phyloP scores from a whole-genome alignment of 1,140 invertebrate genomes.

The Zelostemma sp. region DNA sequence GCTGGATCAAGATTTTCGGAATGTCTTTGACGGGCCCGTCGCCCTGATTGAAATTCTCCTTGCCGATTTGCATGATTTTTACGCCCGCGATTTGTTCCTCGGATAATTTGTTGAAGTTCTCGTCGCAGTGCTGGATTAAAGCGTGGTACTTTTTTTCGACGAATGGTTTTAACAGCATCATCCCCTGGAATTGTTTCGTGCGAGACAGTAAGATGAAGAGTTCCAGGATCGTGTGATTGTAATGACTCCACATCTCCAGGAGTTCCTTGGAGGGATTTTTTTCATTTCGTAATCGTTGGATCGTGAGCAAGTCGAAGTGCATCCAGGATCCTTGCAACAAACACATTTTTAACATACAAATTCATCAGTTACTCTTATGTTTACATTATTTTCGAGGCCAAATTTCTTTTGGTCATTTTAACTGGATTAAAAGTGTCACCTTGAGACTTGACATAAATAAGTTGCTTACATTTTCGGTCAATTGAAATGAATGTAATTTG shows the following conservation, averaged over 20 bases:
- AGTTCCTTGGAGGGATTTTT: conserved; percentile 82
- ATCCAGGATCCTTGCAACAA: conserved; percentile 48
- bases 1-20: conserved; percentile 47
- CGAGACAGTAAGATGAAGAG: conserved; percentile 79
- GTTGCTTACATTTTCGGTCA: too few relatives aligned
- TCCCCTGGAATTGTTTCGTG: conserved; percentile 81
- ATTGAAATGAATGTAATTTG: too few relatives aligned
- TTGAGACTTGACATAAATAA: too few relatives aligned
- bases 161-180: conserved; percentile 76
- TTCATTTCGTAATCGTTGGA: conserved; percentile 71
- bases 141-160: conserved; percentile 74
- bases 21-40: too few relatives aligned
- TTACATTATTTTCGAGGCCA: too few relatives aligned
- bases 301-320: conserved; percentile 49
- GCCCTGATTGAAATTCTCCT: background rate
- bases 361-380: background rate
- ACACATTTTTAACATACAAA: conserved; percentile 1
- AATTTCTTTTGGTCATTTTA: conserved; percentile 7
- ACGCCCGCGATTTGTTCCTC: background rate
- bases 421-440: too few relatives aligned
- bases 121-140: conserved; percentile 62
- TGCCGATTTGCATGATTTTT: background rate
- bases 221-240: conserved; percentile 84
- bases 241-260: conserved; percentile 81
- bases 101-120: conserved; percentile 43